phyloP scores from a whole-genome alignment of 1,140 invertebrate genomes.

The Aculops lycopersici region DNA sequence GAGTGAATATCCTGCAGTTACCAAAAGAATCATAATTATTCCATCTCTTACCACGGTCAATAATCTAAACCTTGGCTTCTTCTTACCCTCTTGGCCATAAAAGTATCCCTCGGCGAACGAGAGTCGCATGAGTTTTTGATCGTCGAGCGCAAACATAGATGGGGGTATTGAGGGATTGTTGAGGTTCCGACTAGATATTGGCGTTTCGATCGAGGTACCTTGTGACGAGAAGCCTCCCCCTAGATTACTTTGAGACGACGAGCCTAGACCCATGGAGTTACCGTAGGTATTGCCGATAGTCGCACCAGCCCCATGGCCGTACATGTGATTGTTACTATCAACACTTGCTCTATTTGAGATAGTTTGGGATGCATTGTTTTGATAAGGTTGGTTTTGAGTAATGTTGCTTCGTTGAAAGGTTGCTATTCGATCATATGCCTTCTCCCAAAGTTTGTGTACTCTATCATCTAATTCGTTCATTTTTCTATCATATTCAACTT shows the following conservation, averaged over 20 bases:
- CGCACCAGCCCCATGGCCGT: not conserved
- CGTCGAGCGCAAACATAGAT: too few relatives aligned
- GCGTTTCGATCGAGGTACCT: too few relatives aligned
- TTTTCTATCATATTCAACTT: not conserved
- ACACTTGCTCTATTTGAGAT: not conserved
- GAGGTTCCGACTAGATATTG: too few relatives aligned
- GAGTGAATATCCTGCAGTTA: constrained; percentile 36
- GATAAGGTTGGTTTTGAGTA: too few relatives aligned
- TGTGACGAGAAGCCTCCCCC: too few relatives aligned
- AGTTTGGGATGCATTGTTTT: too few relatives aligned
- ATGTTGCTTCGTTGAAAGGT: too few relatives aligned
- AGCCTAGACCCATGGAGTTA: not conserved
- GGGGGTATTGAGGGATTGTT: too few relatives aligned
- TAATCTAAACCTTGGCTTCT: constrained; percentile 10
- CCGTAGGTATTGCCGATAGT: not conserved
- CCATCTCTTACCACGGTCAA: constrained; percentile 13
- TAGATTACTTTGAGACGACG: too few relatives aligned
- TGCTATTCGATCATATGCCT: not conserved
- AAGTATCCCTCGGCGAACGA: constrained; percentile 67
- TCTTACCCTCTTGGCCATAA: constrained; percentile 24
- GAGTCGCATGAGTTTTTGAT: constrained; percentile 9
- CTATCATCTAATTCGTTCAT: not conserved
- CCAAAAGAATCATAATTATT: constrained; percentile 31
- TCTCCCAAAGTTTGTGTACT: not conserved
- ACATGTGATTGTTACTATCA: not conserved